phyloP scores from a whole-genome alignment of 2,113 vertebrate genomes.

The Gambusia holbrooki region DNA sequence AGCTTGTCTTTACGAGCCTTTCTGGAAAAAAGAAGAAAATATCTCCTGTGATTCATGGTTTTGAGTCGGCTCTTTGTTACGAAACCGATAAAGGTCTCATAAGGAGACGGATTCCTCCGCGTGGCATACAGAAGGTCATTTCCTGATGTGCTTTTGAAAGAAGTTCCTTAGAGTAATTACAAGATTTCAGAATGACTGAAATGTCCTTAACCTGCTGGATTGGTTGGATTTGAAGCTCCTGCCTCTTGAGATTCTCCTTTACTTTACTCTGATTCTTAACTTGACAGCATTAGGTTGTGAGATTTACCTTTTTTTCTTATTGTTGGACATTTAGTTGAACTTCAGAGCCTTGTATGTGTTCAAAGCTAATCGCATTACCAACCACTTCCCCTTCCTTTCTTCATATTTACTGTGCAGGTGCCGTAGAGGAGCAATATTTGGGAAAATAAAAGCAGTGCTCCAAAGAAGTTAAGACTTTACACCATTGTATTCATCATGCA shows the following conservation, averaged over 20 bases:
- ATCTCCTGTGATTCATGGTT: not conserved
- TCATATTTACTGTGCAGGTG: not conserved
- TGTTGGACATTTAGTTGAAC: no score
- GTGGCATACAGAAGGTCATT: not conserved
- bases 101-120: not conserved
- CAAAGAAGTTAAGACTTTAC: not conserved
- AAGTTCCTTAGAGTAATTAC: not conserved
- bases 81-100: not conserved
- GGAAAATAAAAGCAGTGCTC: no score
- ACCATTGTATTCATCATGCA: not conserved
- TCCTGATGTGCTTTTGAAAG: not conserved
- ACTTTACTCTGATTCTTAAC: not conserved
- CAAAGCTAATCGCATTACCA: not conserved
- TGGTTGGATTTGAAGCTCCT: no score
- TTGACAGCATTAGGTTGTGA: not conserved
- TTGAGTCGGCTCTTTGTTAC: conserved; percentile 2
- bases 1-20: conserved; percentile 40
- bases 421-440: no score
- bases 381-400: not conserved
- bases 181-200: not conserved
- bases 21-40: not conserved
- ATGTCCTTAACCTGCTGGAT: no score
- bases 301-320: not conserved
- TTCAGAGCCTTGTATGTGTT: not conserved
- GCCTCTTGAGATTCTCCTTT: not conserved